phyloP scores from a whole-genome alignment of 1,140 invertebrate genomes.

The Drosophila ficusphila region DNA sequence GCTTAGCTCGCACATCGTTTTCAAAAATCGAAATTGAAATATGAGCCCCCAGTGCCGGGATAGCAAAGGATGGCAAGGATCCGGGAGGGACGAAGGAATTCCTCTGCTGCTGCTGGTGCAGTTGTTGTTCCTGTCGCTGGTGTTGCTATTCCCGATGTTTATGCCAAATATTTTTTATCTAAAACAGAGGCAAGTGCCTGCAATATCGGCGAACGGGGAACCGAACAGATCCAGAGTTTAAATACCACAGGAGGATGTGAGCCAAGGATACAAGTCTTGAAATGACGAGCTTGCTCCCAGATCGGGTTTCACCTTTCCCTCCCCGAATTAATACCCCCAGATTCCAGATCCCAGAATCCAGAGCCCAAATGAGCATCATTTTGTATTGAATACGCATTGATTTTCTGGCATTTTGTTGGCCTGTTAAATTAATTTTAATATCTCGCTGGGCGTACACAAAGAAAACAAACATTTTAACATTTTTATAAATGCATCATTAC shows the following conservation, averaged over 20 bases:
- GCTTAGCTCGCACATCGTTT: constrained; percentile 74
- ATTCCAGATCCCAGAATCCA: too few relatives aligned
- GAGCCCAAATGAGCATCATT: constrained; percentile 8
- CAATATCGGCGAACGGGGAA: neutral
- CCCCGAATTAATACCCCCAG: too few relatives aligned
- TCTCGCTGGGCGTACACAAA: constrained; percentile 30
- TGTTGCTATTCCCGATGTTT: constrained; percentile 54
- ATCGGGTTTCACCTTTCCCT: constrained; percentile 28
- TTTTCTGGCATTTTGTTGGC: constrained; percentile 22
- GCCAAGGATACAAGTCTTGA: constrained; percentile 18
- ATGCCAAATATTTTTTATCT: constrained; percentile 65
- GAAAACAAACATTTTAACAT: constrained; percentile 60
- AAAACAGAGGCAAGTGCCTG: constrained; percentile 39
- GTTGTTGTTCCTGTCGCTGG: constrained; percentile 9
- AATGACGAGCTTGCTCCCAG: constrained; percentile 3
- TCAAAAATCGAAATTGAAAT: constrained; percentile 82
- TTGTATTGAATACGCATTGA: constrained; percentile 23
- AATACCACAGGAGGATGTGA: constrained; percentile 24
- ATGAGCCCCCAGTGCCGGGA: constrained; percentile 54
- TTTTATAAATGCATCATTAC: constrained; percentile 80
- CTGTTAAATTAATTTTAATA: constrained; percentile 73
- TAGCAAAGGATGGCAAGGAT: neutral
- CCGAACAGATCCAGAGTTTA: neutral
- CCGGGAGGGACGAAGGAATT: neutral
- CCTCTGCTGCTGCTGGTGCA: neutral